phyloP scores from a whole-genome alignment of 1,140 invertebrate genomes.

The Arion vulgaris region DNA sequence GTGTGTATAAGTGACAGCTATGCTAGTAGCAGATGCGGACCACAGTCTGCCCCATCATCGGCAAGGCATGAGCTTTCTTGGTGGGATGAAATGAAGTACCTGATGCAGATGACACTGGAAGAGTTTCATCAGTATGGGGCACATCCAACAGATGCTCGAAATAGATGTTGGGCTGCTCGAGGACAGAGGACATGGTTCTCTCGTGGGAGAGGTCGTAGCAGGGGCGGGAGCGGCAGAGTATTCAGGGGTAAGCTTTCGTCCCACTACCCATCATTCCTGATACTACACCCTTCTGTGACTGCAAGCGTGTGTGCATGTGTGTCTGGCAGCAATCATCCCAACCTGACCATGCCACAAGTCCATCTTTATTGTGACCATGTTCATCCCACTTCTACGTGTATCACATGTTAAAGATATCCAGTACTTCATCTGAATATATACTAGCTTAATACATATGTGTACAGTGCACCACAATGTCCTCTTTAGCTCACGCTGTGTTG shows the following conservation, averaged over 20 bases:
- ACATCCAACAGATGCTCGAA: conserved; percentile 14
- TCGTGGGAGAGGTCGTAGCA: conserved; percentile 46
- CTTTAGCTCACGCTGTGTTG: conserved; percentile 33
- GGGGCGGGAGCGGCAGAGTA: conserved; percentile 46
- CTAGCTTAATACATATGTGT: neutral
- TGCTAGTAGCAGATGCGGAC: conserved; percentile 6
- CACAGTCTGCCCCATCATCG: conserved; percentile 9
- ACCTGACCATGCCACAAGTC: neutral
- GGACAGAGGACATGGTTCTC: conserved; percentile 21
- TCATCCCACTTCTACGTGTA: neutral
- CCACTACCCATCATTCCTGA: conserved; percentile 11
- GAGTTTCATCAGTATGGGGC: conserved; percentile 36
- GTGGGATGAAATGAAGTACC: conserved; percentile 36
- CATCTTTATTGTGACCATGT: neutral
- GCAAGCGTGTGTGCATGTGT: conserved; percentile 22
- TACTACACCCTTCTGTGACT: conserved; percentile 11
- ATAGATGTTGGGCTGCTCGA: conserved; percentile 16
- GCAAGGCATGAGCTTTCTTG: conserved; percentile 13
- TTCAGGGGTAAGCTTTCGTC: conserved; percentile 37
- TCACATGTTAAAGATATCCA: neutral
- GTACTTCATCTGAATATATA: neutral
- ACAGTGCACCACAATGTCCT: conserved; percentile 36
- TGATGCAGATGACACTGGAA: conserved; percentile 37
- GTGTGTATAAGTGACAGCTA: conserved; percentile 36
- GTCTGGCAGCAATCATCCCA: conserved; percentile 16